Evolutionary conservation across 2,888 invertebrate genomes (phyloP), one percentile per base, ranked within the genome.

Genomic region (Cataglyphis altisquamis): DNA sequence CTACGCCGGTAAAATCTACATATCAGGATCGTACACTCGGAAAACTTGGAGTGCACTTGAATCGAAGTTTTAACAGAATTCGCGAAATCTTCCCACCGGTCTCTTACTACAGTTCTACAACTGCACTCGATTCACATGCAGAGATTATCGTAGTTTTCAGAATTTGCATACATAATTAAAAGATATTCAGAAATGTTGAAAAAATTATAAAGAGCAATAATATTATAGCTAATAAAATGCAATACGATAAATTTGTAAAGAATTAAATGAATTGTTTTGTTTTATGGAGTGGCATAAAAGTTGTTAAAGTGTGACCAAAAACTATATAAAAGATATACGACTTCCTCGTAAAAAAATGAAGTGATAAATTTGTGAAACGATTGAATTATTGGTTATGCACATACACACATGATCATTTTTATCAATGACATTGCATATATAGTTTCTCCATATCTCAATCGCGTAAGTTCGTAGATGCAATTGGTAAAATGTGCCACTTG

Each of bases 1-100:
- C 87, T 90, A 80, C 87, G 78, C 75, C 83, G 87, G 84, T 90
- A 89, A 90, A 90, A 90, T 87, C 87, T 83, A 83, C 72, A 83
- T 83, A 78, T 64, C 81, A 67, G 82, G 70, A 66, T 72, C 62
- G 68, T 55, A 80, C 83, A 63, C 64, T 73, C 85, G 77, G 87
- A 75, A 68, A 39, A 55, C 57, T 39, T 75, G 75, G 39, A 80
- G 82, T 63, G 78, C 55, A 52, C 57, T 55, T 57, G 84, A 82
- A 84, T 84, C 72, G 84, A 82, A 77, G 55, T 77, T 52, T 52
- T 67, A 55, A 55, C 55, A 55, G 55, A 67, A 77, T 39, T 57
- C 55, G 39, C 41, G 55, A 36, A 32, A 39, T 48, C 39, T 60
- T 67, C 75, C 75, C n/a, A 12, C n/a, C n/a, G 21, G 29, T 77